Evolutionary conservation across 2,113 vertebrate genomes (phyloP).

Genomic region (Sapayoa aenigma): DNA sequence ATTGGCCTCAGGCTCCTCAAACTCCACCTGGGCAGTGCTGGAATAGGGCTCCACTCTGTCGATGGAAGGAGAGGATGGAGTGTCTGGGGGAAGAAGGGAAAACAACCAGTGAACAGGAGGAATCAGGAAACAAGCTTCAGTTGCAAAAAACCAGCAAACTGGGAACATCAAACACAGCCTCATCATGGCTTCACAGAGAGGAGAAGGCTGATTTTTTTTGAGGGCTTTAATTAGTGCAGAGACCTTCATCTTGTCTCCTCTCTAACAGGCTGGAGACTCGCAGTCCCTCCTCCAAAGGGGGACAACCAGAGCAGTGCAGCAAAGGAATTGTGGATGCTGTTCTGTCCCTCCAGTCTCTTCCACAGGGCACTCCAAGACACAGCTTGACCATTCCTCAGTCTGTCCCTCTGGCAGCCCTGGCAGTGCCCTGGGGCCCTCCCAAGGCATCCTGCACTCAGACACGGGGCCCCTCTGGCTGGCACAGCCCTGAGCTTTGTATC

Average conservation of each 20-base stretch:
- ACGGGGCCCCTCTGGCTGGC: accelerated
- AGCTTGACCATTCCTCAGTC: not conserved
- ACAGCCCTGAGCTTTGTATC: not conserved
- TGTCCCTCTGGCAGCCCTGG: not conserved
- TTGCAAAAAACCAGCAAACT: not conserved
- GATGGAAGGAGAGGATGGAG: conserved; percentile 89
- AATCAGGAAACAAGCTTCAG: not conserved
- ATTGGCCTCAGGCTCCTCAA: conserved; percentile 89
- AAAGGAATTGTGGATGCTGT: no score
- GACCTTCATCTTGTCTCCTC: not conserved
- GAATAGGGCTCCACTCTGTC: conserved; percentile 88
- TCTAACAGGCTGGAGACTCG: not conserved
- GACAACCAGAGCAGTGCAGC: not conserved
- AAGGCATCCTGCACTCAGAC: not conserved
- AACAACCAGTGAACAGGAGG: not conserved
- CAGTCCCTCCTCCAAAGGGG: not conserved
- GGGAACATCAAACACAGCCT: not conserved
- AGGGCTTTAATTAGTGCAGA: not conserved
- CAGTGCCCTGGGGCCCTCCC: not conserved
- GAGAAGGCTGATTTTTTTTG: not conserved
- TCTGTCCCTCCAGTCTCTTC: not conserved
- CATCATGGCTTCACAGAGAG: no score
- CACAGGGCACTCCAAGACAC: not conserved
- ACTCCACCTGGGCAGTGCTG: conserved; percentile 88
- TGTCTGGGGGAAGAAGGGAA: conserved; percentile 76